Base-by-base conservation (phyloP, 2,113 vertebrate species). In the Callospermophilus lateralis region DNA sequence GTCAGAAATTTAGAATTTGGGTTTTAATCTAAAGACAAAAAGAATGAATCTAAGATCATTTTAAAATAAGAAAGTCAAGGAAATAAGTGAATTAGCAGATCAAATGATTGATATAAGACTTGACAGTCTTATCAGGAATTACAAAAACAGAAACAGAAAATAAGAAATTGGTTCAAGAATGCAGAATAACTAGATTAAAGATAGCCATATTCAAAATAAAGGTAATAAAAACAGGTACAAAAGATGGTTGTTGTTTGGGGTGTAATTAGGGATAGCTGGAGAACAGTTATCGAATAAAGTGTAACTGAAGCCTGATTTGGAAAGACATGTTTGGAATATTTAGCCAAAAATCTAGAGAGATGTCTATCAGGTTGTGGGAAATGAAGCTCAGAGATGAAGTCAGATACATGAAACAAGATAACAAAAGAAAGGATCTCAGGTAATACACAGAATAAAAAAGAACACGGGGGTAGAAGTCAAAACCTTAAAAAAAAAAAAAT, bases 241-340 rank as follows among this genome's bases (percentile, higher is more conserved):
- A 79, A 95, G 80, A 34, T 53, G 17, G 4, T 73, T 26, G 37
- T 65, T 26, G 15, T 61, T 68, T 34, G 58, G 74, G 13, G 22
- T 67, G 15, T n/a, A 13, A 30, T 17, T 32, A 65, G 8, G 8
- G 28, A 39, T 70, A 61, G 28, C 42, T 1, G 6, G 61, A 9
- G 4, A 55, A 68, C 30, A 72, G 51, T 53, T 89, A 20, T 34
- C 79, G 16, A 96, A 30, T 7, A 8, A 6, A 63, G 3, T 39
- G 1, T 65, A 94, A 92, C 19, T 78, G 8, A 94, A 79, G 68
- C 84, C 37, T 61, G 55, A 80, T 26, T 83, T 90, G 22, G 3
- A 34, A 96, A 93, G 39, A 80, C 51, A 94, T 42, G 28, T 28
- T 77, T 92, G 53, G 79, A 90, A 87, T 93, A 58, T 84, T 81